These are phyloP conservation scores for Acropora yongei DNA, from an alignment of 64 coral and sea anemone species.

Conservation along the genomic window DNA sequence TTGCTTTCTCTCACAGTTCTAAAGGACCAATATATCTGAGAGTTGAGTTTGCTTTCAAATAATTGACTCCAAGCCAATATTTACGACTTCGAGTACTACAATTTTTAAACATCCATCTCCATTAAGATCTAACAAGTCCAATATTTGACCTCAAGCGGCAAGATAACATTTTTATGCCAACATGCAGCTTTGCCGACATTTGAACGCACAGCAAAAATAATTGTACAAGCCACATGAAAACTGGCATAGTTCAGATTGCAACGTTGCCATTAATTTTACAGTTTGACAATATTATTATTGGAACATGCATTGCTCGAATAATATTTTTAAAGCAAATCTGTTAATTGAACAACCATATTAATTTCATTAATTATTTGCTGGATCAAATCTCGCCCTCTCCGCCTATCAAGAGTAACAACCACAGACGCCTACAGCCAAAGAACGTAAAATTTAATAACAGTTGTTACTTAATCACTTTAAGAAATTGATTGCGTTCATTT, in stretches of 20 bases:
- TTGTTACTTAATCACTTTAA: slow-evolving; percentile 15
- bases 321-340: neutral
- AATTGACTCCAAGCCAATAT: neutral
- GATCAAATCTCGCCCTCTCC: neutral
- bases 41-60: neutral
- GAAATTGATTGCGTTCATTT: neutral
- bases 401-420: neutral
- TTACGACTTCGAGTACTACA: neutral
- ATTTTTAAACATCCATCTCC: neutral
- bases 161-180: no score
- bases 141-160: no score
- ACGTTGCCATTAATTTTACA: neutral
- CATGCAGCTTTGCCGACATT: no score
- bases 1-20: neutral
- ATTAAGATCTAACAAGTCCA: no score
- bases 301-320: neutral
- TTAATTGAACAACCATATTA: neutral
- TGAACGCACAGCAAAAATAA: no score
- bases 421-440: neutral
- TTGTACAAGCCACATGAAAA: no score
- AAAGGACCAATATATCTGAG: neutral
- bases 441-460: neutral
- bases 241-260: neutral
- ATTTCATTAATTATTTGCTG: neutral
- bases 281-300: no score